A percentile compares a stretch with the other conserved stretches of the same genome.
Evolutionary conservation across 2,888 invertebrate genomes (phyloP).

Genomic region (Ochropleura plecta): DNA sequence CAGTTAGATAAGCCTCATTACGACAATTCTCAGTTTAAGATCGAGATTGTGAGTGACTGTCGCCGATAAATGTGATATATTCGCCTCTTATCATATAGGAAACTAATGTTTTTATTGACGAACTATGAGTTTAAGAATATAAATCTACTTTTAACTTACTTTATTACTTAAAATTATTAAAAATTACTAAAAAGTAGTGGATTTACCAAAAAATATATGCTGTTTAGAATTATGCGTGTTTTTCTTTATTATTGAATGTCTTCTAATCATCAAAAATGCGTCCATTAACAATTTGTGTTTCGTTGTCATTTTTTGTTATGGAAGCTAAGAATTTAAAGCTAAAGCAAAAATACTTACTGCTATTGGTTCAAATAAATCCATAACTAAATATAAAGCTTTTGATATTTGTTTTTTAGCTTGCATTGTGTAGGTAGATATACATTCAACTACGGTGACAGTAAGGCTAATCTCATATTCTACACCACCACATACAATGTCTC

Average conservation of each 20-base stretch:
- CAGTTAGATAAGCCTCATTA: slow-evolving; percentile 55
- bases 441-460: slow-evolving; percentile 14
- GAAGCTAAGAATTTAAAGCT: background rate
- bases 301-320: background rate
- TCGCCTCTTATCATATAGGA: slow-evolving; percentile 44
- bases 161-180: background rate
- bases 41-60: slow-evolving; percentile 52
- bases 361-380: background rate
- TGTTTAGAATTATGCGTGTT: background rate
- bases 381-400: background rate
- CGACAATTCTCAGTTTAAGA: slow-evolving; percentile 58
- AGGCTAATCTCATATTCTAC: slow-evolving; percentile 53
- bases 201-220: background rate
- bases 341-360: background rate
- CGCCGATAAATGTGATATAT: slow-evolving; percentile 53
- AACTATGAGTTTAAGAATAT: slow-evolving; percentile 8
- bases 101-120: slow-evolving; percentile 34
- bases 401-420: background rate
- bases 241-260: background rate
- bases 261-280: background rate
- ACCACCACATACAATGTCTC: slow-evolving; percentile 33
- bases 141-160: slow-evolving; percentile 6
- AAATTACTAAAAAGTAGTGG: background rate
- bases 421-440: background rate
- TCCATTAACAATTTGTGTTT: background rate